Conservation (phyloP, 2,113 vertebrate genomes). For the Nothocercus nigrocapillus region DNA sequence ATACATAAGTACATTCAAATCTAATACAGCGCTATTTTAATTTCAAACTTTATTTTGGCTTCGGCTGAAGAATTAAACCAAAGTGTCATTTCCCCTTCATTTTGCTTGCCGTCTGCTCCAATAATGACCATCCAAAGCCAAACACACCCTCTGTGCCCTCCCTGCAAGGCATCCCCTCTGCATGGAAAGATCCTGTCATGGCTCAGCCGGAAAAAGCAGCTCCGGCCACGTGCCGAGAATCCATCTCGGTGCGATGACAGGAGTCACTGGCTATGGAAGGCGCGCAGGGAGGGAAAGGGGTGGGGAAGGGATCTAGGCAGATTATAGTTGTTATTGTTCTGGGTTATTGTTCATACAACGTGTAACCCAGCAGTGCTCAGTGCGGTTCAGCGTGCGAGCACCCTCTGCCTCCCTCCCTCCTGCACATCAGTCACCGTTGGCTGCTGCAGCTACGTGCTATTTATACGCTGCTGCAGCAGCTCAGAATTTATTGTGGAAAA, state of each 20-base stretch:
- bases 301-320: not conserved
- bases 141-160: not conserved
- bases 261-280: not conserved
- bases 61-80: not conserved
- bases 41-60: not conserved
- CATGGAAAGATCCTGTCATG: not conserved
- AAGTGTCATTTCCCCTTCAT: not conserved
- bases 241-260: not conserved
- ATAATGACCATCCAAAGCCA: rapidly evolving
- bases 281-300: not conserved
- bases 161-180: not conserved
- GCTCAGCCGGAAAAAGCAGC: conserved; percentile 38
- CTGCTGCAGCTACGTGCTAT: conserved; percentile 45
- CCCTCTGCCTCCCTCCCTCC: not conserved
- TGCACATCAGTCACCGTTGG: conserved; percentile 8
- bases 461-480: conserved; percentile 21
- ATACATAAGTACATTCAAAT: not conserved
- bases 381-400: not conserved
- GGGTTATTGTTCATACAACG: not conserved
- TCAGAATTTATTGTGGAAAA: conserved; percentile 18
- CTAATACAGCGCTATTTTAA: not conserved
- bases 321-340: not conserved
- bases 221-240: conserved; percentile 17
- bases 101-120: not conserved
- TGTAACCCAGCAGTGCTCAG: not conserved